Base-by-base conservation (phyloP, 2,888 invertebrate genomes). In the Pasiphila rectangulata region DNA sequence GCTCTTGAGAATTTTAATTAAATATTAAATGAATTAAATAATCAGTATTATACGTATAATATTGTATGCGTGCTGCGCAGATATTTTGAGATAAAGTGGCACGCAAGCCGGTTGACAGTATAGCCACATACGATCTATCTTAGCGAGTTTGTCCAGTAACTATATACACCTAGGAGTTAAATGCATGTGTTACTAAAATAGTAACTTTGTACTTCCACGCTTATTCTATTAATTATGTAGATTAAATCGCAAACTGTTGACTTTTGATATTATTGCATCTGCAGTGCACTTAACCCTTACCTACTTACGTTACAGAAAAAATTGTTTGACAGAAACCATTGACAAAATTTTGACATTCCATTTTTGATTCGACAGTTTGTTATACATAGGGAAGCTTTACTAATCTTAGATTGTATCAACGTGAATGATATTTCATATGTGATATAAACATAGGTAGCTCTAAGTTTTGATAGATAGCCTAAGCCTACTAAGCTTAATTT, bases 1-100 rank as follows among this genome's bases (percentile, higher is more conserved):
- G 79, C 77, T 84, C 79, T 75, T 74, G 81, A 78, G 86, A 85
- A 86, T 86, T 85, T 88, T 85, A 87, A 88, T 88, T 86, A 87
- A 87, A 88, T 86, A 87, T 87, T 85, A 87, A 87, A 84, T 63
- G 85, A 87, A 87, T 87, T 83, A 83, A 87, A 88, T 85, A 83
- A 87, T 88, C 88, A 87, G 88, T 88, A 87, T 88, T 87, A 87
- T 83, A 82, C 74, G 72, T 84, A 81, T 81, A 79, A 79, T 84
- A 83, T 80, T 79, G 83, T 82, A 77, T 83, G 81, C 79, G 79
- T 85, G 83, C 75, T 70, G 77, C 69, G 74, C 68, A 68, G 81
- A 83, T 80, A 71, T 62, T 63, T 53, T 54, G 58, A 75, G 84
- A 85, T 84, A 80, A 75, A 63, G 64, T 60, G 69, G 73, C 77